Conservation (phyloP, 2,888 invertebrate genomes). For the Gandaritis pyraliata region DNA sequence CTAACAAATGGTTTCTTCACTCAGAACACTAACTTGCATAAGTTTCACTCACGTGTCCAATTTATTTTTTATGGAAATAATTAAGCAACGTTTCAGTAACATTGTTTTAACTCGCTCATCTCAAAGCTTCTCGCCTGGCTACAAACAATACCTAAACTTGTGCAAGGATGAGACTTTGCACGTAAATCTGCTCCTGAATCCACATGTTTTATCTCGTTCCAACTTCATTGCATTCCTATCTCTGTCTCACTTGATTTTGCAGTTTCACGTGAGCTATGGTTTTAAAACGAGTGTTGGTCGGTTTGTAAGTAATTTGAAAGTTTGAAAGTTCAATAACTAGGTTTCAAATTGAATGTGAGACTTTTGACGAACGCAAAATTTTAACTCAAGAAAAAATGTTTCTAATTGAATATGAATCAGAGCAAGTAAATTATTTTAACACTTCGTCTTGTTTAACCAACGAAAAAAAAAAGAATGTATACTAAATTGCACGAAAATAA, state of each 20-base stretch:
- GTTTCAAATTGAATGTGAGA: conserved; percentile 1
- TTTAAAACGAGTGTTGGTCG: conserved; percentile 18
- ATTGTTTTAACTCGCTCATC: conserved; percentile 1
- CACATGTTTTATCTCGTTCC: conserved; percentile 24
- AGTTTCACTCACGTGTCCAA: too few species aligned
- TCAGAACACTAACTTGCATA: too few species aligned
- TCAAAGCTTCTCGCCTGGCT: conserved; percentile 8
- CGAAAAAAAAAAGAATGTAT: too few species aligned
- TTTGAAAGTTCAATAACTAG: conserved; percentile 6
- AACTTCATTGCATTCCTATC: conserved; percentile 13
- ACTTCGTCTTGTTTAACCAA: too few species aligned
- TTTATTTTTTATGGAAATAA: too few species aligned
- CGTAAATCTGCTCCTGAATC: conserved; percentile 32
- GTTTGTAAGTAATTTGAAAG: conserved; percentile 20
- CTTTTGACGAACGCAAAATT: neutral
- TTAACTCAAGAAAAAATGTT: too few species aligned
- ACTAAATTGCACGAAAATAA: too few species aligned
- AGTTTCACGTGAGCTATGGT: conserved; percentile 9
- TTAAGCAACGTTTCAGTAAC: too few species aligned
- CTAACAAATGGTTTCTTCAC: too few species aligned
- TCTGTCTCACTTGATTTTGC: conserved; percentile 23
- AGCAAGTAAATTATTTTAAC: too few species aligned
- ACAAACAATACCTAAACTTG: conserved; percentile 6
- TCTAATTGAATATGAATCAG: too few species aligned
- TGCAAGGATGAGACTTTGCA: conserved; percentile 30